Base-by-base conservation (phyloP, 2,888 invertebrate species). In the Augiades crinisus region DNA sequence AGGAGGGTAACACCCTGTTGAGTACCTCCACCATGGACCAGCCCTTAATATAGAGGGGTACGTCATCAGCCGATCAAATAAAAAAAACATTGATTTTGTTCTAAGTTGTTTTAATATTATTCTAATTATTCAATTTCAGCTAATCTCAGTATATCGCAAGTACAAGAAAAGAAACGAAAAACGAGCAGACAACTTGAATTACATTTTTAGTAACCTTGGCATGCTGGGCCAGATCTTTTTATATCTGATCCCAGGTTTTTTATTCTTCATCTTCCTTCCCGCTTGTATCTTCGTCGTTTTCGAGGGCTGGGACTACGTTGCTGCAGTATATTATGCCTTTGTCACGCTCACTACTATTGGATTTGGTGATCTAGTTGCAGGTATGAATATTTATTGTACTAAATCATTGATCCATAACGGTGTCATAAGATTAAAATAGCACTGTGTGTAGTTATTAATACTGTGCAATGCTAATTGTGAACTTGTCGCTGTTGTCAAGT, bases 361-460 rank as follows among this genome's bases (percentile, higher is more conserved):
- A 30, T 98, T 97, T 77, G 98, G 98, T n/a, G 98, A 98, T 78
- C 93, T 93, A 70, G 97, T 98, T 21, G 96, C 97, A 78, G 95
- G 96, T 95, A 82, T 67, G 53, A 54, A n/a, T n/a, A n/a, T n/a
- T n/a, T n/a, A n/a, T n/a, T n/a, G n/a, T n/a, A n/a, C n/a, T n/a
- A n/a, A n/a, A n/a, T n/a, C n/a, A n/a, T n/a, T n/a, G n/a, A n/a
- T n/a, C n/a, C n/a, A n/a, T n/a, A n/a, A n/a, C n/a, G n/a, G n/a
- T n/a, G n/a, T n/a, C n/a, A n/a, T n/a, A n/a, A n/a, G n/a, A n/a
- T n/a, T n/a, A n/a, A n/a, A n/a, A n/a, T n/a, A n/a, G n/a, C n/a
- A n/a, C n/a, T n/a, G n/a, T n/a, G n/a, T n/a, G n/a, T n/a, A n/a
- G n/a, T n/a, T n/a, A n/a, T n/a, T n/a, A n/a, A n/a, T n/a, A n/a